phyloP scores from a whole-genome alignment of 2,113 vertebrate species.

The Neotragus moschatus region DNA sequence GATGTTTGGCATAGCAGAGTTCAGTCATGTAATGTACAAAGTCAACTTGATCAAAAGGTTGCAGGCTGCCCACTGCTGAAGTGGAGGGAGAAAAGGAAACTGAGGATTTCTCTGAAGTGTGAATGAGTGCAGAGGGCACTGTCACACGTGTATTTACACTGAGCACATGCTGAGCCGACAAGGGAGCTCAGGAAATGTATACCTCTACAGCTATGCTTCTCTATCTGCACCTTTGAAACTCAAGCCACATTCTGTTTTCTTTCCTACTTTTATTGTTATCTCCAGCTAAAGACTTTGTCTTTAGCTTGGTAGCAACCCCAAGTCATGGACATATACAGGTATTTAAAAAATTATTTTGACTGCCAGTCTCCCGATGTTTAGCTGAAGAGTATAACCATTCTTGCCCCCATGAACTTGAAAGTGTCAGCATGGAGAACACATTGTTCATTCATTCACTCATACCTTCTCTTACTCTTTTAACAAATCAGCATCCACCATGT shows the following conservation, averaged over 20 bases:
- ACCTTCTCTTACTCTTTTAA: neutral
- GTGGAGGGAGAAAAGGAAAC: conserved; percentile 78
- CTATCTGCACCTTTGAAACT: neutral
- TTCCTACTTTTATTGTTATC: neutral
- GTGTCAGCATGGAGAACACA: neutral
- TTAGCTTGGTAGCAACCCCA: neutral
- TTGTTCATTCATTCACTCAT: neutral
- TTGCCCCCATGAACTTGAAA: neutral
- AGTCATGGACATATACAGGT: neutral
- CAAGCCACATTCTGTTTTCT: neutral
- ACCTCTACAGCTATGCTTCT: neutral
- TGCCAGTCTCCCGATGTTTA: neutral
- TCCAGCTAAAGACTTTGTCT: neutral
- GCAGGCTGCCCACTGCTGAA: conserved; percentile 82
- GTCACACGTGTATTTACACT: conserved; percentile 68
- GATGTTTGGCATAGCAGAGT: conserved; percentile 83
- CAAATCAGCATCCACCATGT: neutral
- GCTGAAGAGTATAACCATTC: neutral
- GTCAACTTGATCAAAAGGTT: conserved; percentile 84
- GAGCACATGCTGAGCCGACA: conserved; percentile 62
- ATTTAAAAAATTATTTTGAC: neutral
- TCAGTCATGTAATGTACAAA: conserved; percentile 82
- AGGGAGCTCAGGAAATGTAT: conserved; percentile 45
- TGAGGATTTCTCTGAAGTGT: conserved; percentile 78
- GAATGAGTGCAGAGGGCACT: conserved; percentile 74